Percentiles rank a stretch among this genome's conserved stretches.
These are phyloP conservation scores for Apodemus sylvaticus DNA, from an alignment of 2,113 vertebrate genomes.

Conservation along the genomic window DNA sequence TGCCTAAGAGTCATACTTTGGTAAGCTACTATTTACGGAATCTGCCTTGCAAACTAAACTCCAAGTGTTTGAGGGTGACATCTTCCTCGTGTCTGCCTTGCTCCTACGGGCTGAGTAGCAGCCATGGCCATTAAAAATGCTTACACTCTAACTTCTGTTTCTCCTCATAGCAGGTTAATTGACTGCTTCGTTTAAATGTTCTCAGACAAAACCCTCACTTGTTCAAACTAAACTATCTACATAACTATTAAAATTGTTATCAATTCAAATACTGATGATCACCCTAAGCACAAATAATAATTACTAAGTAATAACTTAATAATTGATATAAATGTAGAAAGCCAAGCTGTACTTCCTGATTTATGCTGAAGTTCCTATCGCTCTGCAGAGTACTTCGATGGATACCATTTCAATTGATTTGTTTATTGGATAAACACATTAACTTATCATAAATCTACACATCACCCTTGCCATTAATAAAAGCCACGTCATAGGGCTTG, in stretches of 20 bases:
- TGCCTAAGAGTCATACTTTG: not conserved
- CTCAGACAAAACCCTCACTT: not conserved
- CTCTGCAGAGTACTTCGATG: not conserved
- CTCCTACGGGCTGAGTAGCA: not conserved
- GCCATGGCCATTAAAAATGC: not conserved
- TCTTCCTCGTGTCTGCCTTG: not conserved
- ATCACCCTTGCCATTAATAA: not conserved
- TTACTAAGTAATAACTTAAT: not conserved
- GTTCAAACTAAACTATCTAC: not conserved
- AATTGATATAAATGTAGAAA: not conserved
- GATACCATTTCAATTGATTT: not conserved
- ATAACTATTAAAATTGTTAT: not conserved
- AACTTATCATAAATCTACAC: not conserved
- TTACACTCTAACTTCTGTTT: conserved; percentile 25
- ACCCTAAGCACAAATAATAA: not conserved
- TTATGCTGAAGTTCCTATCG: not conserved
- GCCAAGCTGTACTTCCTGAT: not conserved
- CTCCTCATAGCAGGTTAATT: not conserved
- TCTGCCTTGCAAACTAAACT: not conserved
- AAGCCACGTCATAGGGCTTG: not conserved
- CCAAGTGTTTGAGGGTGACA: not conserved
- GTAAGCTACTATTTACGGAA: not conserved
- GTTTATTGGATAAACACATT: not conserved
- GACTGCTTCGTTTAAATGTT: not conserved
- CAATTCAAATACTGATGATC: not conserved